phyloP scores from a whole-genome alignment of 2,113 vertebrate genomes.

The Phyllostomus discolor region DNA sequence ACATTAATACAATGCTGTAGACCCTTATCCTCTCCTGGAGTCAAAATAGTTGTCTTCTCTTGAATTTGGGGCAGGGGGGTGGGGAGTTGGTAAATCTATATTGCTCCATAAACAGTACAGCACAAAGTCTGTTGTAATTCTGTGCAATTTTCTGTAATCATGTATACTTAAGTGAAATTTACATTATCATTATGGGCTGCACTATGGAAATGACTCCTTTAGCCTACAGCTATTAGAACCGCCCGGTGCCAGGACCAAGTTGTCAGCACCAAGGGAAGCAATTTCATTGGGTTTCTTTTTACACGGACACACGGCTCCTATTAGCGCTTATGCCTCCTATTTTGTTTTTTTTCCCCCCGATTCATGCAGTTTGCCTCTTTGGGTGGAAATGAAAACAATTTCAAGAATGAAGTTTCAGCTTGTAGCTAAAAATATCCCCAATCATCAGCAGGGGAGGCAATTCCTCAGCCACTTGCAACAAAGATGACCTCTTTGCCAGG shows the following conservation, averaged over 20 bases:
- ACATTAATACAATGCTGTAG: slow-evolving; percentile 47
- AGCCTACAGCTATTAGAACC: slow-evolving; percentile 72
- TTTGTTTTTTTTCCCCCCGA: slow-evolving; percentile 41
- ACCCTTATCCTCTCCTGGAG: slow-evolving; percentile 51
- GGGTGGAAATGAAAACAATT: slow-evolving; percentile 79
- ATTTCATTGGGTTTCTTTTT: slow-evolving; percentile 75
- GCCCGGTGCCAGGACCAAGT: slow-evolving; percentile 63
- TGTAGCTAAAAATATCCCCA: slow-evolving; percentile 77
- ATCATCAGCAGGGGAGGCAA: slow-evolving; percentile 70
- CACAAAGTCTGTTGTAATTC: slow-evolving; percentile 75
- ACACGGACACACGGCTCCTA: slow-evolving; percentile 56
- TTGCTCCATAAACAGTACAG: slow-evolving; percentile 75
- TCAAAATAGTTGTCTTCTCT: slow-evolving; percentile 62
- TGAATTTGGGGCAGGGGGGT: slow-evolving; percentile 53
- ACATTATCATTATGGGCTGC: slow-evolving; percentile 71
- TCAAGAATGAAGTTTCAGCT: slow-evolving; percentile 78
- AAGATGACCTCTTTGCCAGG: slow-evolving; percentile 81
- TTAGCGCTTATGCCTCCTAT: slow-evolving; percentile 41
- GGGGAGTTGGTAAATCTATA: slow-evolving; percentile 72
- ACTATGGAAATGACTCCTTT: slow-evolving; percentile 71
- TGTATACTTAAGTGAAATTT: slow-evolving; percentile 78
- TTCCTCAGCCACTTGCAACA: slow-evolving; percentile 73
- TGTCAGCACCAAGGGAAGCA: slow-evolving; percentile 73
- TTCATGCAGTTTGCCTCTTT: slow-evolving; percentile 71
- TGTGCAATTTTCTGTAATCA: slow-evolving; percentile 80